These are phyloP conservation scores for Delphinus delphis DNA, from an alignment of 2,113 vertebrate species.

Conservation along the genomic window DNA sequence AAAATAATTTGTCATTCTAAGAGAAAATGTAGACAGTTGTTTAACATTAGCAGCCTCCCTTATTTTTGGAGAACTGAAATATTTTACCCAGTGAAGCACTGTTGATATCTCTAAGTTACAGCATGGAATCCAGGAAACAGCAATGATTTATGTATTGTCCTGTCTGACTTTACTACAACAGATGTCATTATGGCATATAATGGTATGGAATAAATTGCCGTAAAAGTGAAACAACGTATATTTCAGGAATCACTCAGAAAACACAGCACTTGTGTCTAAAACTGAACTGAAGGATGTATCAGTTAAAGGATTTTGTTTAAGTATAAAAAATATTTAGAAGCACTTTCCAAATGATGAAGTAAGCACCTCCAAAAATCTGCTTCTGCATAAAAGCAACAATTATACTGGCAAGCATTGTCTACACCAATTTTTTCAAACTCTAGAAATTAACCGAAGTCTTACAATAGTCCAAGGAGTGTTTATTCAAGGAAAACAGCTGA, in stretches of 20 bases:
- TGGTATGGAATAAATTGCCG: constrained; percentile 64
- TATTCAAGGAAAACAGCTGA: neutral
- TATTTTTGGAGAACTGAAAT: constrained; percentile 56
- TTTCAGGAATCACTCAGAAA: constrained; percentile 60
- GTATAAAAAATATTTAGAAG: neutral
- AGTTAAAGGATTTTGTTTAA: neutral
- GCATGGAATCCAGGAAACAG: constrained; percentile 65
- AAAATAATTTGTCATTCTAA: constrained; percentile 23
- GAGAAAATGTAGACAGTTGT: neutral
- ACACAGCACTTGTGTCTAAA: neutral
- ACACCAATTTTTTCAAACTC: neutral
- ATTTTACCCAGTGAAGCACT: constrained; percentile 69
- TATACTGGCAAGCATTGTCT: neutral
- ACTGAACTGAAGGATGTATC: neutral
- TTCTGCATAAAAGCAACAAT: neutral
- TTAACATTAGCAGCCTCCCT: constrained; percentile 38
- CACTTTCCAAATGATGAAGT: neutral
- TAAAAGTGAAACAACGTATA: constrained; percentile 65
- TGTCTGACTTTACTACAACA: constrained; percentile 70
- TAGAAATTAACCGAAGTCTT: neutral
- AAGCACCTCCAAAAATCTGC: neutral
- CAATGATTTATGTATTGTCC: constrained; percentile 72
- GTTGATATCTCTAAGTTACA: constrained; percentile 72
- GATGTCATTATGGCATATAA: constrained; percentile 58
- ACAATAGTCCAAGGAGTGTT: neutral